Percentiles rank a stretch among this genome's conserved stretches.
phyloP scores from a whole-genome alignment of 2,797 vertebrate species.

The Crocodylus rhombifer region DNA sequence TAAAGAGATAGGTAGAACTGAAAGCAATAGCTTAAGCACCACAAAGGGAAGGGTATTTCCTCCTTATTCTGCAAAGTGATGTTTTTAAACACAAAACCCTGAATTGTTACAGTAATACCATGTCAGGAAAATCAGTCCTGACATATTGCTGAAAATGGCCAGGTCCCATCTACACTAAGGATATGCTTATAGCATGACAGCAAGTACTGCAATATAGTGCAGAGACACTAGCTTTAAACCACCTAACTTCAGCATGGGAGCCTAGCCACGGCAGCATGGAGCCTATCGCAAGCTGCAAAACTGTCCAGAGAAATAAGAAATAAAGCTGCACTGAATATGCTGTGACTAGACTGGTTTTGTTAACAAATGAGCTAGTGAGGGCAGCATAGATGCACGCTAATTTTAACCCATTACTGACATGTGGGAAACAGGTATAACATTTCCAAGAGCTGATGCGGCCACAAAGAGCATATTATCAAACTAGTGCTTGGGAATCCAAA shows the following conservation, averaged over 20 bases:
- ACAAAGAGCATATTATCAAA: not conserved
- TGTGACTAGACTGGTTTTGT: no score
- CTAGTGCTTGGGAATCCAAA: not conserved
- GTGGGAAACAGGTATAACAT: not conserved
- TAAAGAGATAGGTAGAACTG: not conserved
- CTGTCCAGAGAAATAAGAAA: no score
- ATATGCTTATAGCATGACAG: no score
- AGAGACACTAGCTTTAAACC: no score
- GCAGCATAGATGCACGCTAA: no score
- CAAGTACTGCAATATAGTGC: no score
- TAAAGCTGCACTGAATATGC: no score
- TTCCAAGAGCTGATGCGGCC: not conserved
- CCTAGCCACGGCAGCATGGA: no score
- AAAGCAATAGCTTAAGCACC: rapidly evolving
- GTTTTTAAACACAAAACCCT: not conserved
- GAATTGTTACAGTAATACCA: not conserved
- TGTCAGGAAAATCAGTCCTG: not conserved
- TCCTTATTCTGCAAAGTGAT: not conserved
- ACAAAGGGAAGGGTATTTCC: not conserved
- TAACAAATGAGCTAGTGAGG: no score
- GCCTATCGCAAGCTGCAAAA: no score
- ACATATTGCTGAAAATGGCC: not conserved
- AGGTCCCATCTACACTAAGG: not conserved
- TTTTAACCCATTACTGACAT: no score
- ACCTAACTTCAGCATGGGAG: no score